phyloP scores from a whole-genome alignment of 2,888 invertebrate species.

The Lypha dubia region DNA sequence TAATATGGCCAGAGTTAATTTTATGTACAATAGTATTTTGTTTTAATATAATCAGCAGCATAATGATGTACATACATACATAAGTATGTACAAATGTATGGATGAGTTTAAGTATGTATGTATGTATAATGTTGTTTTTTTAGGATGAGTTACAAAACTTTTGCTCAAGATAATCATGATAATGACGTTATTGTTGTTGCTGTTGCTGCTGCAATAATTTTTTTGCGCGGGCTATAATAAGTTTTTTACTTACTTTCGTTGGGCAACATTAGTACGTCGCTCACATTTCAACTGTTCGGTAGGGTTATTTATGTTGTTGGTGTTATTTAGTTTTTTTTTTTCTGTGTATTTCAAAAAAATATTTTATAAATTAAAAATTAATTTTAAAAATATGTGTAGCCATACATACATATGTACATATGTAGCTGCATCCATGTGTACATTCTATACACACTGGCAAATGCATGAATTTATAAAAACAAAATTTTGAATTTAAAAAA shows the following conservation, averaged over 20 bases:
- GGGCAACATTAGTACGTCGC: slow-evolving; percentile 76
- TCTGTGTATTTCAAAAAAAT: slow-evolving; percentile 37
- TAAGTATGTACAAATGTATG: slow-evolving; percentile 2
- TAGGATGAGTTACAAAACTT: slow-evolving; percentile 48
- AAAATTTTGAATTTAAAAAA: background rate
- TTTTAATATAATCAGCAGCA: slow-evolving; percentile 56
- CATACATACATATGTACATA: background rate
- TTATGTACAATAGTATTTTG: slow-evolving; percentile 39
- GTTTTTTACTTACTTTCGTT: slow-evolving; percentile 70
- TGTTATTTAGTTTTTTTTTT: slow-evolving; percentile 45
- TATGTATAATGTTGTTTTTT: slow-evolving; percentile 20
- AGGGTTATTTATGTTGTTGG: slow-evolving; percentile 74
- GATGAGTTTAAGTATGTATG: slow-evolving; percentile 2
- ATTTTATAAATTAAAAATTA: background rate
- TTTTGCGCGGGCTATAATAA: slow-evolving; percentile 72
- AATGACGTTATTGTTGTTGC: slow-evolving; percentile 51
- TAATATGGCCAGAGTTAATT: slow-evolving; percentile 63
- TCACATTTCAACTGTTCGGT: slow-evolving; percentile 80
- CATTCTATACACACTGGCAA: too few species aligned
- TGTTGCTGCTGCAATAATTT: slow-evolving; percentile 51
- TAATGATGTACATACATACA: slow-evolving; percentile 35
- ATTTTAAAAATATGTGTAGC: background rate
- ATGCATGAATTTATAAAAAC: too few species aligned
- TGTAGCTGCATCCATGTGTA: background rate
- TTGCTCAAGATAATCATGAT: slow-evolving; percentile 64